Evolutionary conservation across 2,113 vertebrate genomes (phyloP).

Genomic region (Apteryx owenii): DNA sequence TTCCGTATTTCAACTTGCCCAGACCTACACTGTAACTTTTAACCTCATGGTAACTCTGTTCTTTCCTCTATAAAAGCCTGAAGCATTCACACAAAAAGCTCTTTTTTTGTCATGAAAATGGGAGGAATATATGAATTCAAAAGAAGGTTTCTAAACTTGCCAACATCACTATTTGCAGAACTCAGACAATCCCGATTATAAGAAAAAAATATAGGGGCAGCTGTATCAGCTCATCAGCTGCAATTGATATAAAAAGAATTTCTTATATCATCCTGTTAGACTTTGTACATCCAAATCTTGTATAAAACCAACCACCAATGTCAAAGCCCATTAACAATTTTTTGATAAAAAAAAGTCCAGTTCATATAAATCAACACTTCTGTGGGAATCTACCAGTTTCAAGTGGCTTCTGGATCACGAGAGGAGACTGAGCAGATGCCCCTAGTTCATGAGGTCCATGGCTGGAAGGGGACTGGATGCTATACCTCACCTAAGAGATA

Average conservation of each 20-base stretch:
- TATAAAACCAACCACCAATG: neutral
- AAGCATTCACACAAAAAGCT: conserved; percentile 15
- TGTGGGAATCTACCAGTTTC: neutral
- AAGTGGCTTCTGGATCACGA: neutral
- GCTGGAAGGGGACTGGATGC: neutral
- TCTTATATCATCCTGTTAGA: neutral
- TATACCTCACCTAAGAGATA: neutral
- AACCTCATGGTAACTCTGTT: conserved; percentile 51
- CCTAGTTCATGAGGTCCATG: rapidly evolving
- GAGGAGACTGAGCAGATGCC: neutral
- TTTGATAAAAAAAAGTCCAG: neutral
- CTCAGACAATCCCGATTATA: neutral
- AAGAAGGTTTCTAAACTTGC: conserved; percentile 6
- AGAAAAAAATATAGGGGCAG: neutral
- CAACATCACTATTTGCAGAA: neutral
- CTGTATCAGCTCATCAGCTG: neutral
- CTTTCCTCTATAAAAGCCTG: conserved; percentile 30
- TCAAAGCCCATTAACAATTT: neutral
- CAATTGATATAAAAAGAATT: neutral
- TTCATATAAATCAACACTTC: neutral
- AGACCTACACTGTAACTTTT: conserved; percentile 22
- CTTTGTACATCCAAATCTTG: neutral
- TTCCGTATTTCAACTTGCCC: conserved; percentile 52
- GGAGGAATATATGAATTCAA: conserved; percentile 28
- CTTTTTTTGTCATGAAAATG: conserved; percentile 39